Conservation (phyloP, 1,140 invertebrate genomes). For the Psix sp. region DNA sequence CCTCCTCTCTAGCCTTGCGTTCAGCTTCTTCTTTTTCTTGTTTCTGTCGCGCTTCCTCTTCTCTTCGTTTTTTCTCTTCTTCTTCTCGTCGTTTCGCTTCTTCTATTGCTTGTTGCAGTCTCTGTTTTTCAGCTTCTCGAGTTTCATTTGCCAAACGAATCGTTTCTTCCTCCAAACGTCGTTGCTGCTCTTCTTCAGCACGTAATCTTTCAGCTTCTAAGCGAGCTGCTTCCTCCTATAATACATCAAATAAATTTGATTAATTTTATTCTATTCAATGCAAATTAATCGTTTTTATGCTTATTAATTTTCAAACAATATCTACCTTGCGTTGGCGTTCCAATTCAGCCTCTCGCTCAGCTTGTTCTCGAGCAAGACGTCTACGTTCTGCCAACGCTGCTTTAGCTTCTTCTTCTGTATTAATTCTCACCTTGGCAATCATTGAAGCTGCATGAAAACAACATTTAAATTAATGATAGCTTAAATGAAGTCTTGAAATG, state of each 20-base stretch:
- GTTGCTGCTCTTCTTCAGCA: slow-evolving; percentile 89
- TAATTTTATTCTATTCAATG: no score
- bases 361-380: slow-evolving; percentile 88
- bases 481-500: slow-evolving; percentile 4
- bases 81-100: slow-evolving; percentile 81
- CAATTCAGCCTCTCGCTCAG: slow-evolving; percentile 89
- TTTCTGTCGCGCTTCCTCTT: slow-evolving; percentile 84
- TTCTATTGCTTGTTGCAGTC: slow-evolving; percentile 84
- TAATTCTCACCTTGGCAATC: slow-evolving; percentile 85
- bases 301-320: slow-evolving; percentile 6
- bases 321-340: slow-evolving; percentile 84
- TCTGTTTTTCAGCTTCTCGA: slow-evolving; percentile 84
- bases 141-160: slow-evolving; percentile 84
- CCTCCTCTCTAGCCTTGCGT: slow-evolving; percentile 85
- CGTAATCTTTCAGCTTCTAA: slow-evolving; percentile 85
- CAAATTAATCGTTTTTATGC: no score
- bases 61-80: slow-evolving; percentile 80
- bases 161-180: slow-evolving; percentile 86
- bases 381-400: slow-evolving; percentile 91
- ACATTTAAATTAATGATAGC: no score
- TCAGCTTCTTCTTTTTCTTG: slow-evolving; percentile 87
- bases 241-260: neutral
- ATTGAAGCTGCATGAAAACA: slow-evolving; percentile 80
- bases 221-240: slow-evolving; percentile 83
- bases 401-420: slow-evolving; percentile 92